phyloP scores from a whole-genome alignment of 2,888 invertebrate species.

The Nemapogon koenigi region DNA sequence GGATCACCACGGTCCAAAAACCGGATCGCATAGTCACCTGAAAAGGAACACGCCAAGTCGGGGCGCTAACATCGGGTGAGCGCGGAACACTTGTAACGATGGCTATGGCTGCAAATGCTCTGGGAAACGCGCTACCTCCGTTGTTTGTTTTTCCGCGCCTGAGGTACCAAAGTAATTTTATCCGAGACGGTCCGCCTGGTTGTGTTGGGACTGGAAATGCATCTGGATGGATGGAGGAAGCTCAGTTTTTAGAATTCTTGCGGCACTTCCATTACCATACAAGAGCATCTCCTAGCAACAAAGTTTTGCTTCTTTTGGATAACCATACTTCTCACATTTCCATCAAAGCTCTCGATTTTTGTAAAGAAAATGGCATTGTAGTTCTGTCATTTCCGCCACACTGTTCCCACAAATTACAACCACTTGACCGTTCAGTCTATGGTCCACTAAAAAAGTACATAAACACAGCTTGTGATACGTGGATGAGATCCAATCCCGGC shows the following conservation, averaged over 20 bases:
- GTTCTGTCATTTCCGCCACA: conserved; percentile 23
- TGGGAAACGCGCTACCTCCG: not conserved
- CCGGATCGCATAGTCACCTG: conserved; percentile 2
- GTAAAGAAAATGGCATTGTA: conserved; percentile 20
- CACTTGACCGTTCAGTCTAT: conserved; percentile 13
- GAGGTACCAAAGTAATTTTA: conserved; percentile 20
- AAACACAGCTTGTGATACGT: conserved; percentile 12
- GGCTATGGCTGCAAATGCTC: conserved; percentile 1
- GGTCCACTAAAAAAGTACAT: conserved; percentile 16
- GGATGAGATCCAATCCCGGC: conserved; percentile 13
- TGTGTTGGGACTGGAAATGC: conserved; percentile 17
- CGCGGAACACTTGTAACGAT: conserved; percentile 6
- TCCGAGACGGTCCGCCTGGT: conserved; percentile 20
- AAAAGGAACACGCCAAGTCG: conserved; percentile 2
- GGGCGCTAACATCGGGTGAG: conserved; percentile 1
- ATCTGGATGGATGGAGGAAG: conserved; percentile 15
- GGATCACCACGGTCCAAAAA: conserved; percentile 6
- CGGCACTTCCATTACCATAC: conserved; percentile 21
- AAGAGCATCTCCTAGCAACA: conserved; percentile 13
- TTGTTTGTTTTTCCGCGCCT: conserved; percentile 22
- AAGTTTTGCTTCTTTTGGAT: conserved; percentile 21
- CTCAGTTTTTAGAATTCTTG: conserved; percentile 20
- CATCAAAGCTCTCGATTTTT: conserved; percentile 18
- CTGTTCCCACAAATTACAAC: conserved; percentile 22
- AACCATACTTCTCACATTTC: conserved; percentile 22